Percentiles rank a stretch among this genome's conserved stretches.
Conservation (phyloP, 2,113 vertebrate genomes). For the Turnix velox region DNA sequence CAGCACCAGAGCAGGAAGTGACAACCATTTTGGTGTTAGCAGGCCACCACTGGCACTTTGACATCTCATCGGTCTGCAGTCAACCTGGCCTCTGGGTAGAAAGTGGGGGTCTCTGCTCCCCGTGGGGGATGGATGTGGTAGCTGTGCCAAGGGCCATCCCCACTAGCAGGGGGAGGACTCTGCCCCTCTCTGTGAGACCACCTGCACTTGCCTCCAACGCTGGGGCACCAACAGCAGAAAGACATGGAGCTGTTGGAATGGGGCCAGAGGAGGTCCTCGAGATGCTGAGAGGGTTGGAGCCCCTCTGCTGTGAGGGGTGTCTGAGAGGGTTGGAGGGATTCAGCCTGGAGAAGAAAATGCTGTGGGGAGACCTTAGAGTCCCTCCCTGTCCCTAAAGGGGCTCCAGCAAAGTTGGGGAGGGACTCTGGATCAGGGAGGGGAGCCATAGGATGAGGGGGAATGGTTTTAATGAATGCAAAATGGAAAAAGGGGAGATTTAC, state of each 20-base stretch:
- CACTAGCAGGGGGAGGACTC: neutral
- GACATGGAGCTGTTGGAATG: neutral
- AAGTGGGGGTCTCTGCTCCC: neutral
- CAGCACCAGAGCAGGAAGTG: neutral
- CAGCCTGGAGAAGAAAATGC: neutral
- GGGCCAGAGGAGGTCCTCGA: neutral
- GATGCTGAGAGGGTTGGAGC: neutral
- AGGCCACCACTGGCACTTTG: fast-evolving
- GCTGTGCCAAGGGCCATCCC: neutral
- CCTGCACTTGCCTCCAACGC: neutral
- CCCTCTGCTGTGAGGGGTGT: neutral
- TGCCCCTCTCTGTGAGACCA: neutral
- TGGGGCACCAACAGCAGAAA: neutral
- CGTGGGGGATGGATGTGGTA: fast-evolving
- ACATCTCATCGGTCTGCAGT: fast-evolving
- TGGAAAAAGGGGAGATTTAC: neutral
- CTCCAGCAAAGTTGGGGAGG: neutral
- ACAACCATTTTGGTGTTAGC: neutral
- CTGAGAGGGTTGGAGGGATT: neutral
- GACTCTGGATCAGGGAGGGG: neutral
- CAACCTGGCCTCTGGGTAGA: fast-evolving
- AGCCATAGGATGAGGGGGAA: neutral
- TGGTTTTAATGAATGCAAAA: neutral
- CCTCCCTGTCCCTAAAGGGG: neutral
- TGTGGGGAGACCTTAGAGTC: neutral